Base-by-base conservation (phyloP, 2,888 invertebrate genomes). In the Ecliptopera silaceata region DNA sequence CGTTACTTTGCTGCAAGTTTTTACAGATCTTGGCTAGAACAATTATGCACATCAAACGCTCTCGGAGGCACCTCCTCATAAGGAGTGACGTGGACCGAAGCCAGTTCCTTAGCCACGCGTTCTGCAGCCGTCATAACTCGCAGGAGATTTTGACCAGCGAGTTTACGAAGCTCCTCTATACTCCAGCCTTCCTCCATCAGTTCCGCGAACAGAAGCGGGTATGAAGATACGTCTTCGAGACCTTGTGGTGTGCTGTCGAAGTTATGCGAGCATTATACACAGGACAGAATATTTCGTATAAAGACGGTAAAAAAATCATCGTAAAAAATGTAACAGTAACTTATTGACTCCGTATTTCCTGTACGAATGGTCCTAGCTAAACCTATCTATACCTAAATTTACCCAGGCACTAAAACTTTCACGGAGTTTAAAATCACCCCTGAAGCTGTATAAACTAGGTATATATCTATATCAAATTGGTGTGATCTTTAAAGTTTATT, bases 111-210 rank as follows among this genome's bases (percentile, higher is more conserved):
- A 20, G 96, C 92, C n/a, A 96, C 92, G 70, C 93, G 92, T 77
- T 96, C 96, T 0, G 95, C 96, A 29, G 94, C 93, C 53, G 88
- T 88, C 76, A 95, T 88, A 20, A 96, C 96, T 36, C 96, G 92
- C 49, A 96, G 84, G 64, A 96, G 93, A 80, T 96, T 96, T 52
- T 94, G 88, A 0, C 96, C 96, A 0, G 96, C 96, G 65, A 96
- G 82, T 77, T 96, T 96, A 55, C 95, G 94, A 59, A 96, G 87
- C 71, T 96, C 96, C 46, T 95, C 95, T 68, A 94, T 93, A 47
- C 93, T 94, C 96, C 96, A 96, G n/a, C 95, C 95, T 20, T 94
- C 94, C 46, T 94, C 95, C 75, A 96, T 93, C 22, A 96, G 86
- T 78, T 96, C 95, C 4, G 95, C 96, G 78, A 96, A 96, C 22